phyloP scores from a whole-genome alignment of 2,888 invertebrate genomes.

The Stegophylla sp. region DNA sequence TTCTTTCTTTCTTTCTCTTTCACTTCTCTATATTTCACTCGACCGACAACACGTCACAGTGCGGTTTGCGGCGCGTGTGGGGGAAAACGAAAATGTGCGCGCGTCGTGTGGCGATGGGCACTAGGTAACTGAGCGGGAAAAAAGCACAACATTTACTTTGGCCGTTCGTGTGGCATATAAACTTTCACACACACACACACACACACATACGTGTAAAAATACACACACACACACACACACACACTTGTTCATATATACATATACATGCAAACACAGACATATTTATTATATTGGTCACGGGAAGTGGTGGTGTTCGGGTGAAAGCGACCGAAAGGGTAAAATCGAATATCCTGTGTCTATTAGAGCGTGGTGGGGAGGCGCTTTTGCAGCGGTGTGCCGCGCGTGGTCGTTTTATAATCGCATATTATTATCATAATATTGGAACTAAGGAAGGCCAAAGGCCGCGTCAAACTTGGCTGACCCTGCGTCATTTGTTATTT shows the following conservation, averaged over 20 bases:
- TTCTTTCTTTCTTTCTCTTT: neutral
- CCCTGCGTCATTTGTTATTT: too few species aligned
- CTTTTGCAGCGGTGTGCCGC: too few species aligned
- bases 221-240: neutral
- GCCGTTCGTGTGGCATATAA: neutral
- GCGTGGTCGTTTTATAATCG: too few species aligned
- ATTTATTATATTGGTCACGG: neutral
- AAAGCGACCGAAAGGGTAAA: constrained; percentile 30
- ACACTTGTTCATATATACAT: too few species aligned
- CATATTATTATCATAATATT: too few species aligned
- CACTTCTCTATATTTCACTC: too few species aligned
- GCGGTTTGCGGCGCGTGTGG: too few species aligned
- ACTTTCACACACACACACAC: neutral
- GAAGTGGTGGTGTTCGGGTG: constrained; percentile 12
- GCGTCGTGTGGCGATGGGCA: constrained; percentile 32
- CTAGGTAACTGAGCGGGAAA: constrained; percentile 52
- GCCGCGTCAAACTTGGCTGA: too few species aligned
- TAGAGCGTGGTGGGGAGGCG: neutral
- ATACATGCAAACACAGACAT: too few species aligned
- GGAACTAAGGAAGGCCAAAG: too few species aligned
- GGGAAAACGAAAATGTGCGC: constrained; percentile 14
- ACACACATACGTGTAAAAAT: neutral
- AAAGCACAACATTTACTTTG: constrained; percentile 43
- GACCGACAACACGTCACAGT: too few species aligned
- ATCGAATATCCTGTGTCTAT: constrained; percentile 46